Base-by-base conservation (phyloP, 37 sponge, comb jelly and placozoan genomes). In the Ephydatia muelleri region DNA sequence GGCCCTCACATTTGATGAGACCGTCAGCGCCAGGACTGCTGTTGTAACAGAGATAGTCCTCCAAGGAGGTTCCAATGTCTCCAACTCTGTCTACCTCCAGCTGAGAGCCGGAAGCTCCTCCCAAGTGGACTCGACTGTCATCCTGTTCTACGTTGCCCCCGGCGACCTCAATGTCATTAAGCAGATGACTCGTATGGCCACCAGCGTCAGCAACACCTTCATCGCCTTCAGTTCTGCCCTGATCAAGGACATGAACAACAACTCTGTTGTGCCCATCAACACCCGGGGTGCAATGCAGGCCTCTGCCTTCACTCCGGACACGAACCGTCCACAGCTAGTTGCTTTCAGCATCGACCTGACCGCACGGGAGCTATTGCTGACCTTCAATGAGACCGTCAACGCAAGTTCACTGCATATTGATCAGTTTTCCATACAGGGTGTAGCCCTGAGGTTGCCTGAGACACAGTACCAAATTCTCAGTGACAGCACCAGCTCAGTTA, bases 331-430 rank as follows among this genome's bases (percentile, higher is more conserved):
- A 27, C 13, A 36, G 28, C 81, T 97, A 14, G 49, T 87, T 13
- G 69, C 83, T 3, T 97, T 97, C 87, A 73, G 47, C 33, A 73
- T 97, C 6, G 86, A 97, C 48, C 93, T 97, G 22, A 97, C 97
- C 0, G 12, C 48, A 49, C 90, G 90, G 32, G 49, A 28, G 21
- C 74, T 97, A 0, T 35, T 78, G n/a, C 57, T 97, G 29, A 89
- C 90, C 26, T 97, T 97, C 72, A 79, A 80, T 69, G 97, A 97
- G 69, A 94, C 97, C 38, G 95, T 97, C 32, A 83, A 87, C 75
- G 91, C 85, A 14, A 84, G 88, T 38, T 84, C 97, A 48, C 71
- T 94, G 13, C 75, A 13, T 32, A 83, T 89, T 0, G 48, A 86
- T 68, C 86, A 87, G 57, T 77, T 97, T 72, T 79, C 93, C 13